Percentiles rank a stretch among this genome's conserved stretches.
These are phyloP conservation scores for Melikaiella ostensackeni DNA, from an alignment of 2,888 invertebrate species.

Conservation along the genomic window DNA sequence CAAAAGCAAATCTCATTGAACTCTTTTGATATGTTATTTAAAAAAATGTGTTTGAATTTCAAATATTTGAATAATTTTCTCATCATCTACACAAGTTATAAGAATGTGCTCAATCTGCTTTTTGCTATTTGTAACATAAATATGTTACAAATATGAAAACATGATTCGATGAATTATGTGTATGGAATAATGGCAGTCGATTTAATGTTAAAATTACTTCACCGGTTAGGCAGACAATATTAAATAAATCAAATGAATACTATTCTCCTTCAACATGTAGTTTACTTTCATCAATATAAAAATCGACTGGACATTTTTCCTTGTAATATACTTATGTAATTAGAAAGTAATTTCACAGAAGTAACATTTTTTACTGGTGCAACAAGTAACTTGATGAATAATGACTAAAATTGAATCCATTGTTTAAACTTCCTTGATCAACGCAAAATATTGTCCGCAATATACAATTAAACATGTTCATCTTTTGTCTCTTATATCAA, in stretches of 20 bases:
- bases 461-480: not conserved
- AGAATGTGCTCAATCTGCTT: not conserved
- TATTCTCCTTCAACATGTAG: not conserved
- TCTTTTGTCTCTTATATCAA: not conserved
- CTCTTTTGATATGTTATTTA: not conserved
- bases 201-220: not conserved
- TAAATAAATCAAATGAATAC: not conserved
- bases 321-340: not conserved
- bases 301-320: not conserved
- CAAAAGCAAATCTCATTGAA: not conserved
- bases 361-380: not conserved
- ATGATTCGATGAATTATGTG: not conserved
- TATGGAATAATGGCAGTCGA: not conserved
- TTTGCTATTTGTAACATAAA: not conserved
- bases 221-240: not conserved
- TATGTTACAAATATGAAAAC: no score
- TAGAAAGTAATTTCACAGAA: not conserved
- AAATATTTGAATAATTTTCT: not conserved
- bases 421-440: not conserved
- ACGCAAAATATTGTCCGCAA: not conserved
- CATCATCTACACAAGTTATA: not conserved
- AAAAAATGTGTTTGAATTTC: not conserved
- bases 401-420: not conserved
- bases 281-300: not conserved
- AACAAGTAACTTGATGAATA: not conserved